Conservation (phyloP, 2,797 vertebrate genomes). For the Malacoraja senta region DNA sequence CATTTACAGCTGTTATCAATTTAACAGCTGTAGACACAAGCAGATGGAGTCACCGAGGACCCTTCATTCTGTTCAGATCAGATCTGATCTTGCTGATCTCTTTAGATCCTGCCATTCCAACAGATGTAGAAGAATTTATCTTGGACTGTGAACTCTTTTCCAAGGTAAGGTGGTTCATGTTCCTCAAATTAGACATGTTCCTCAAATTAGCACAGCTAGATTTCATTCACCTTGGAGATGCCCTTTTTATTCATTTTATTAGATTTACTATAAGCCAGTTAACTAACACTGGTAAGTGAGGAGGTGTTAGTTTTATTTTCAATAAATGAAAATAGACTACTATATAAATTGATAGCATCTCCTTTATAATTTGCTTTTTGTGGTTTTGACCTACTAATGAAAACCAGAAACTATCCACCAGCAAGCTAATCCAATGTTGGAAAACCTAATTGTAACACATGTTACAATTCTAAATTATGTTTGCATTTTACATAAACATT, state of each 20-base stretch:
- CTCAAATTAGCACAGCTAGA: background rate
- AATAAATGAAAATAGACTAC: background rate
- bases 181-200: background rate
- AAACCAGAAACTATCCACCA: conserved; percentile 1
- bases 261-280: background rate
- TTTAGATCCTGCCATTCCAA: background rate
- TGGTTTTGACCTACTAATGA: background rate
- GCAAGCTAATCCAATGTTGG: background rate
- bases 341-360: background rate
- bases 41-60: background rate
- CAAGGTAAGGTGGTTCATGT: background rate
- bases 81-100: background rate
- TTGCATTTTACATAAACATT: conserved; percentile 1
- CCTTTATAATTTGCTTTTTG: conserved; percentile 17
- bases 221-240: background rate
- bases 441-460: background rate
- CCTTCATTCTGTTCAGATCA: conserved; percentile 16
- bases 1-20: conserved; percentile 24
- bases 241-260: background rate
- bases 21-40: background rate
- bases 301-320: background rate
- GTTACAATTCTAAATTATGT: background rate
- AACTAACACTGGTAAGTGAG: background rate
- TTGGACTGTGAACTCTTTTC: background rate
- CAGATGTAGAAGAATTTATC: background rate